A percentile compares a stretch with the other conserved stretches of the same genome.
These are phyloP conservation scores for Axinella damicornis DNA, from an alignment of 37 sponge, comb jelly and placozoan species.

Conservation along the genomic window DNA sequence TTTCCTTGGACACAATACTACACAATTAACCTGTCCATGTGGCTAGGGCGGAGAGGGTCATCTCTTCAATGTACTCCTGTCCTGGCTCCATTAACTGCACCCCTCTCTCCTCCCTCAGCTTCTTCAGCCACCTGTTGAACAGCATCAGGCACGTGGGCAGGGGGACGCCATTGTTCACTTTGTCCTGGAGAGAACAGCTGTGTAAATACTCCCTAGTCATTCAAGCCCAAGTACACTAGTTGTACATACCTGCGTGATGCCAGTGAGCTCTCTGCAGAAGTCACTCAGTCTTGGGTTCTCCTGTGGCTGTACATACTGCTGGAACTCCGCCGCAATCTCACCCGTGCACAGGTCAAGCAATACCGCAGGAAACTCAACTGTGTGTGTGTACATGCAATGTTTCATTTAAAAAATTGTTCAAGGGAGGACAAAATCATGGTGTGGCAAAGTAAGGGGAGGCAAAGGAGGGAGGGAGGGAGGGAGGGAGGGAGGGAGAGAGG, in stretches of 20 bases:
- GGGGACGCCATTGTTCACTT: constrained; percentile 68
- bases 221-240: neutral
- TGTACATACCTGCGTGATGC: constrained; percentile 78
- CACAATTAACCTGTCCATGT: constrained; percentile 74
- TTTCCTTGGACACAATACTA: neutral
- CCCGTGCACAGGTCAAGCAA: constrained; percentile 67
- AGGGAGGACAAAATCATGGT: too few relatives aligned
- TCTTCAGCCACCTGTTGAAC: constrained; percentile 66
- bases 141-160: constrained; percentile 63
- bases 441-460: too few relatives aligned
- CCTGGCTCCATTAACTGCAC: constrained; percentile 58
- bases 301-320: constrained; percentile 80
- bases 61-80: neutral
- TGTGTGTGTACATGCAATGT: neutral
- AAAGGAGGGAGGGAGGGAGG: too few relatives aligned
- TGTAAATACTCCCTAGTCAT: neutral
- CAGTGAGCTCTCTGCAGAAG: constrained; percentile 88
- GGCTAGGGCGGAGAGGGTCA: constrained; percentile 50
- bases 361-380: constrained; percentile 94
- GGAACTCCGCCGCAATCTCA: constrained; percentile 70
- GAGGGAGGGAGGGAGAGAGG: too few relatives aligned
- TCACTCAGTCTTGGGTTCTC: constrained; percentile 71
- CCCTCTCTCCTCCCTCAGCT: constrained; percentile 35
- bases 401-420: too few relatives aligned
- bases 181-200: constrained; percentile 28